phyloP scores from a whole-genome alignment of 2,797 vertebrate species.

The Mormyrops attenuatus region DNA sequence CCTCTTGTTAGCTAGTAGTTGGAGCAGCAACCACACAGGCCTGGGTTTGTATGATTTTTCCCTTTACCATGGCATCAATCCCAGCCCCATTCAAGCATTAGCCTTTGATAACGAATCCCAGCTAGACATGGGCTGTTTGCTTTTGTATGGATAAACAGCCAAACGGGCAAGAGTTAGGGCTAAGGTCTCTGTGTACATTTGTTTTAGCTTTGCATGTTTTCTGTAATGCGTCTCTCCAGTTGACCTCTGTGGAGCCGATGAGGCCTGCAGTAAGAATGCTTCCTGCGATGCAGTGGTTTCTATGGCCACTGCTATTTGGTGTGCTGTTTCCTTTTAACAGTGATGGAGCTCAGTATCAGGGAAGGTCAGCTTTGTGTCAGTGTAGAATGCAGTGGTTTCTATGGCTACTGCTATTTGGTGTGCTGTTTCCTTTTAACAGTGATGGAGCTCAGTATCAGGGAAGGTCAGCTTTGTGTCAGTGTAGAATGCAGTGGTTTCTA shows the following conservation, averaged over 20 bases:
- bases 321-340: constrained; percentile 50
- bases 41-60: not conserved
- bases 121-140: not conserved
- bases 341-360: constrained; percentile 68
- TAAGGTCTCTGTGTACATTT: not conserved
- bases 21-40: not conserved
- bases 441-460: constrained; percentile 69
- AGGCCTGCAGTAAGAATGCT: not conserved
- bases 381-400: constrained; percentile 52
- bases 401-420: not conserved
- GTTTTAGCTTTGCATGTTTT: not conserved
- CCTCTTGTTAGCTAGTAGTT: not conserved
- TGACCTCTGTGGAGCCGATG: not conserved
- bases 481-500: constrained; percentile 52
- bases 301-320: not conserved
- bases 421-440: constrained; percentile 53
- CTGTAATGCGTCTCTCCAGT: not conserved
- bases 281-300: not conserved
- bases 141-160: not conserved
- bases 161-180: not conserved
- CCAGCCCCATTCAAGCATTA: not conserved
- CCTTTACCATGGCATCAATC: not conserved
- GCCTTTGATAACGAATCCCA: not conserved
- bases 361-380: constrained; percentile 74
- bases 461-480: constrained; percentile 72